phyloP scores from a whole-genome alignment of 2,113 vertebrate genomes.

The Symphodus melops region DNA sequence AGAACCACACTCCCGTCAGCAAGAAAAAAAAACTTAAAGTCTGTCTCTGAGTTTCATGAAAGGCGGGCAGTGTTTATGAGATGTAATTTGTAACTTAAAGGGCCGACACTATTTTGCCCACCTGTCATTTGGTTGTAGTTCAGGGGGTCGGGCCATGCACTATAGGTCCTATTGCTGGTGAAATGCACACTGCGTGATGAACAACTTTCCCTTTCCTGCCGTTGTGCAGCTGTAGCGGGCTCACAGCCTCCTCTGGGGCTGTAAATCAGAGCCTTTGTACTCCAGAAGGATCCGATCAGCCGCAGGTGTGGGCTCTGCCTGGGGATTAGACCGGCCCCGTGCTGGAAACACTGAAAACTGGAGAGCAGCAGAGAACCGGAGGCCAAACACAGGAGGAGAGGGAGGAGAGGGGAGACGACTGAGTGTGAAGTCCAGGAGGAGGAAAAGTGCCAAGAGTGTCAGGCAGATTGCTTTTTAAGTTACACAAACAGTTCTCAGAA shows the following conservation, averaged over 20 bases:
- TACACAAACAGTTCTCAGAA: conserved; percentile 31
- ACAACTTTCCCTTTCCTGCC: conserved; percentile 99
- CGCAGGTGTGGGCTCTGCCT: conserved; percentile 89
- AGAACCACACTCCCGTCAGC: background rate
- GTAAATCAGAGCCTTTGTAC: conserved; percentile 97
- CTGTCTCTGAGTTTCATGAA: background rate
- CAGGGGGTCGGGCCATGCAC: conserved; percentile 83
- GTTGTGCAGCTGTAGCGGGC: conserved; percentile 90
- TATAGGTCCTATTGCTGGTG: conserved; percentile 87
- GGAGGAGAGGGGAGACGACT: conserved; percentile 17
- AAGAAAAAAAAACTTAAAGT: background rate
- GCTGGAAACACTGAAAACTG: conserved; percentile 86
- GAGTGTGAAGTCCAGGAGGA: conserved; percentile 8
- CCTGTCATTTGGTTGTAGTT: conserved; percentile 89
- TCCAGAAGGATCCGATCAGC: conserved; percentile 96
- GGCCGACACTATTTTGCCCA: conserved; percentile 84
- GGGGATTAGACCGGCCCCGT: conserved; percentile 89
- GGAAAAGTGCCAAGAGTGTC: conserved; percentile 24
- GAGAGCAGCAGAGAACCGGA: background rate
- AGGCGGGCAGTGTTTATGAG: conserved; percentile 51
- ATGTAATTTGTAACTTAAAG: conserved; percentile 16
- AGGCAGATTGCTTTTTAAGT: conserved; percentile 18
- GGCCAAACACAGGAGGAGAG: conserved; percentile 42
- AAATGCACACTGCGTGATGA: conserved; percentile 94
- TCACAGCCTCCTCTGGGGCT: conserved; percentile 87